Base-by-base conservation (phyloP, 2,888 invertebrate genomes). In the Platycnemis pennipes region DNA sequence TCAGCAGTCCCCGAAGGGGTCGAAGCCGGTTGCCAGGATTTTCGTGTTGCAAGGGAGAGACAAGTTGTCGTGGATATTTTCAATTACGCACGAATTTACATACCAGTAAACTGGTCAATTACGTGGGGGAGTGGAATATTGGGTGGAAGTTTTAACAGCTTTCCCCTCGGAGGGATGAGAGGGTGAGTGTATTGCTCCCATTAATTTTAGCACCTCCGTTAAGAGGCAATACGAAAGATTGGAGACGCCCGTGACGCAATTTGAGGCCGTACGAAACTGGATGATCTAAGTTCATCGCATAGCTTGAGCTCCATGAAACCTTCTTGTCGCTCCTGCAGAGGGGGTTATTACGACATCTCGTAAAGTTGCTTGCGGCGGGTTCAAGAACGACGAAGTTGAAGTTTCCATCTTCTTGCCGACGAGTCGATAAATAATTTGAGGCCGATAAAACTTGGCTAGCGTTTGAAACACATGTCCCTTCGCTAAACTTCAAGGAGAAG, bases 21-120 rank as follows among this genome's bases (percentile, higher is more conserved):
- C 7, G 56, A 49, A 49, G 49, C 49, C 49, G 16, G 49, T 11
- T 49, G 16, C 8, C 16, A 49, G 16, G 8, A 49, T 49, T 16
- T 7, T 49, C 49, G 8, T 49, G n/a, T n/a, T n/a, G n/a, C n/a
- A n/a, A n/a, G n/a, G n/a, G n/a, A n/a, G n/a, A n/a, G n/a, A n/a
- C n/a, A n/a, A n/a, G n/a, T n/a, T 26, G 63, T 1, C 19, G 63
- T 22, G 63, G 63, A 4, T 22, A 77, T 86, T 86, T 86, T 86
- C 86, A 86, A 86, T 86, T 86, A 42, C 44, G 22, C 8, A 11
- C 44, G 42, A 37, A 86, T 86, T 86, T 42, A 86, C 86, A 86
- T 86, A 86, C 42, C 44, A 8, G 86, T 63, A 26, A 63, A 22
- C 63, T 63, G 63, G 63, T 42, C 86, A 86, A 86, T 86, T 86